These are phyloP conservation scores for Drosophila chauvacae DNA, from an alignment of 1,140 invertebrate genomes.

Conservation along the genomic window DNA sequence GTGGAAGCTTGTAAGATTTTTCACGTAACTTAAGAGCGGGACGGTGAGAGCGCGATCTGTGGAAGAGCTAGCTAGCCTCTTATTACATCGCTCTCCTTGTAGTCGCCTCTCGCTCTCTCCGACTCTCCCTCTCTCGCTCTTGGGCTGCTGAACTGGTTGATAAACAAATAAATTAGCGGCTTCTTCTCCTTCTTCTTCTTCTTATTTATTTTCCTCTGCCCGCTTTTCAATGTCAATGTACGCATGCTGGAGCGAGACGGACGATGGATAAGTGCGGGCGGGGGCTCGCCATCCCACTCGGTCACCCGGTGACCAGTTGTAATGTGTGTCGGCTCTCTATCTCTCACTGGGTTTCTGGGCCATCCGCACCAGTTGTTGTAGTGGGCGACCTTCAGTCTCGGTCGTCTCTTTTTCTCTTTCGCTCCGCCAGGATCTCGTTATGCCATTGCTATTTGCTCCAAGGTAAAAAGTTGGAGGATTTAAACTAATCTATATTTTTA, in stretches of 20 bases:
- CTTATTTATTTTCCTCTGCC: slow-evolving; percentile 4
- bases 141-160: slow-evolving; percentile 21
- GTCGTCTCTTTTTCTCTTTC: neutral
- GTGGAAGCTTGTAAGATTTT: neutral
- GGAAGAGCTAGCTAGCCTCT: slow-evolving; percentile 18
- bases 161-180: slow-evolving; percentile 53
- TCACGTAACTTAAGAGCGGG: slow-evolving; percentile 37
- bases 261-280: neutral
- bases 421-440: neutral
- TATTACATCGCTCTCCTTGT: slow-evolving; percentile 31
- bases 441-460: neutral
- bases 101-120: neutral
- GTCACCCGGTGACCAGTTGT: slow-evolving; percentile 40
- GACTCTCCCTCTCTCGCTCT: slow-evolving; percentile 2
- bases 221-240: slow-evolving; percentile 47
- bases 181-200: neutral
- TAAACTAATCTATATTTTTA: too few relatives aligned
- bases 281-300: slow-evolving; percentile 13
- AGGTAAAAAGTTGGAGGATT: neutral
- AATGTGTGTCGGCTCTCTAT: slow-evolving; percentile 22
- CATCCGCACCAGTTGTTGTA: slow-evolving; percentile 5
- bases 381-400: slow-evolving; percentile 11
- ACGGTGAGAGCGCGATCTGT: neutral
- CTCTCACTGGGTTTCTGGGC: slow-evolving; percentile 4
- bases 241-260: slow-evolving; percentile 4